Percentiles rank a stretch among this genome's conserved stretches.
Conservation (phyloP, 2,797 vertebrate species). For the Tenualosa ilisha region DNA sequence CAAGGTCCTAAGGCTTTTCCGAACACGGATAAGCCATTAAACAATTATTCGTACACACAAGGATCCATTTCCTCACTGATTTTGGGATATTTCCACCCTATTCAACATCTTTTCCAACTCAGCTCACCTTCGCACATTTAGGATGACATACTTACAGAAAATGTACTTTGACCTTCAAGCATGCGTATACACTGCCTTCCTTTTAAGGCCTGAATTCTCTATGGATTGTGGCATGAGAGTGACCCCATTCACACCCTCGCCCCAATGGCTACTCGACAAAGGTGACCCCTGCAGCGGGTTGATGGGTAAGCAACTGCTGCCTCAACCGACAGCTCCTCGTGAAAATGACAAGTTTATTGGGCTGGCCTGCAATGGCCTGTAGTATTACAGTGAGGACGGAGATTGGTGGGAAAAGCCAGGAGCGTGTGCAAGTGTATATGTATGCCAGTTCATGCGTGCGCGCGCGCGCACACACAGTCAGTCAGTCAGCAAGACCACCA, state of each 20-base stretch:
- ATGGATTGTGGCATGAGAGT: background rate
- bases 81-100: too few species aligned
- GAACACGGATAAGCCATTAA: background rate
- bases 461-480: background rate
- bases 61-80: background rate
- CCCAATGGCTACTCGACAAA: background rate
- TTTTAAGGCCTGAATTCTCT: background rate
- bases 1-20: too few species aligned
- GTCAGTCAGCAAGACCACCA: constrained; percentile 34
- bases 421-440: background rate
- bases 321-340: constrained; percentile 39
- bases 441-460: background rate
- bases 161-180: background rate
- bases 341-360: constrained; percentile 53
- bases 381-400: background rate
- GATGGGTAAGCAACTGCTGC: constrained; percentile 49
- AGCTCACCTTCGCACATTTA: background rate
- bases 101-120: background rate
- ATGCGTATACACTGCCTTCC: background rate
- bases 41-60: background rate
- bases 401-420: background rate
- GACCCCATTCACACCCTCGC: background rate
- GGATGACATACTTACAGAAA: background rate
- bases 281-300: background rate
- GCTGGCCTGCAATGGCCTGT: constrained; percentile 37